Base-by-base conservation (phyloP, 1,140 invertebrate species). In the Lordiphosa stackelbergi region DNA sequence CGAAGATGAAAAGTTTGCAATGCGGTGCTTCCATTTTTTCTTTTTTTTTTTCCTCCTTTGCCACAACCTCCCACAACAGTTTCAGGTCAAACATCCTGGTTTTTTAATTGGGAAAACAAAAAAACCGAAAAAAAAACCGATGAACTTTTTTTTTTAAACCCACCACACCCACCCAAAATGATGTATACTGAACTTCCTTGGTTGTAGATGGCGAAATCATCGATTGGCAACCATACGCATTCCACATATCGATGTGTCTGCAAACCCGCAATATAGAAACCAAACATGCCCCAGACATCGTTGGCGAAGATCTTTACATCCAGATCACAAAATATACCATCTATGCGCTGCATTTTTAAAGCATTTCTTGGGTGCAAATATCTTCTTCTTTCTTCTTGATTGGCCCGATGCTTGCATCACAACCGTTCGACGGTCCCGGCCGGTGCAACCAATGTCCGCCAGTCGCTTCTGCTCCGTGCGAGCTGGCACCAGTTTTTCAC, bases 41-140 rank as follows among this genome's bases (percentile, higher is more conserved):
- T n/a, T n/a, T 93, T 49, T 93, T 94, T 90, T 98, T 99, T 55
- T 99, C 97, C 8, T 98, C 92, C 90, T 99, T 97, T 85, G 97
- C 96, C 88, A 95, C 97, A 4, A 95, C 93, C 22, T 97, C 96
- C 74, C 93, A 94, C 2, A 98, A 89, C 97, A 94, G 7, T 92
- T 94, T 89, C 94, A 96, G 2, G 96, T 91, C 77, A 93, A 87
- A 11, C 88, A 87, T 37, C 92, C 81, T 0, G 75, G 68, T 12
- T 73, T 83, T 11, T 53, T 53, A 1, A 12, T 46, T n/a, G n/a
- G n/a, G n/a, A n/a, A n/a, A n/a, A n/a, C n/a, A n/a, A n/a, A n/a
- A n/a, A n/a, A n/a, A n/a, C n/a, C n/a, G n/a, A n/a, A n/a, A n/a
- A n/a, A 0, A 83, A 11, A 1, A 35, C 3, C 0, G 69, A 16